A percentile compares a stretch with the other conserved stretches of the same genome.
phyloP scores from a whole-genome alignment of 2,113 vertebrate species.

The Corydoras maculifer region DNA sequence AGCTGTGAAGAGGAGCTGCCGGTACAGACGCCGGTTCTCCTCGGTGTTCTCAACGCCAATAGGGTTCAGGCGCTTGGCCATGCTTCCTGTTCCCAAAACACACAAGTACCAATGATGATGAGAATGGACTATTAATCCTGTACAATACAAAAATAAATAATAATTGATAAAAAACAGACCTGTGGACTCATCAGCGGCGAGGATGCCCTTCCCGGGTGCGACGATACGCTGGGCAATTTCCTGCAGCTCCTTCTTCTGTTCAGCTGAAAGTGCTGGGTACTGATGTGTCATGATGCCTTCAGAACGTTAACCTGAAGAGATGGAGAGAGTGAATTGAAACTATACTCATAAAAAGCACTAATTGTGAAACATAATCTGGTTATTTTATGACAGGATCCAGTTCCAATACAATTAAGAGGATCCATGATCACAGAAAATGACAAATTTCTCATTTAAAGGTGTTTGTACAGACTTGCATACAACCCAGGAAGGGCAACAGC shows the following conservation, averaged over 20 bases:
- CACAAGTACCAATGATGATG: conserved; percentile 3
- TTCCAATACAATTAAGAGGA: too few relatives aligned
- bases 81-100: conserved; percentile 75
- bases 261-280: conserved; percentile 81
- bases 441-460: too few relatives aligned
- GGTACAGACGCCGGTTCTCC: conserved; percentile 90
- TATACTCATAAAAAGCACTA: neutral
- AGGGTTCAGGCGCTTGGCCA: conserved; percentile 91
- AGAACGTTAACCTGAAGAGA: conserved; percentile 27
- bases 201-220: conserved; percentile 88
- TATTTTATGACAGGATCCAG: too few relatives aligned
- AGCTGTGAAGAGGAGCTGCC: conserved; percentile 88
- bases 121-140: too few relatives aligned
- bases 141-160: too few relatives aligned
- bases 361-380: too few relatives aligned
- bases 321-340: neutral
- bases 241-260: conserved; percentile 93
- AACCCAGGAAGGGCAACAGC: too few relatives aligned
- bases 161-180: conserved; percentile 58
- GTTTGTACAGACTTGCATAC: too few relatives aligned
- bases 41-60: conserved; percentile 95
- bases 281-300: conserved; percentile 83
- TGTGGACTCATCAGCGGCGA: conserved; percentile 95
- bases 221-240: conserved; percentile 86
- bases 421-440: too few relatives aligned